phyloP scores from a whole-genome alignment of 2,113 vertebrate species.

The Rostratula benghalensis region DNA sequence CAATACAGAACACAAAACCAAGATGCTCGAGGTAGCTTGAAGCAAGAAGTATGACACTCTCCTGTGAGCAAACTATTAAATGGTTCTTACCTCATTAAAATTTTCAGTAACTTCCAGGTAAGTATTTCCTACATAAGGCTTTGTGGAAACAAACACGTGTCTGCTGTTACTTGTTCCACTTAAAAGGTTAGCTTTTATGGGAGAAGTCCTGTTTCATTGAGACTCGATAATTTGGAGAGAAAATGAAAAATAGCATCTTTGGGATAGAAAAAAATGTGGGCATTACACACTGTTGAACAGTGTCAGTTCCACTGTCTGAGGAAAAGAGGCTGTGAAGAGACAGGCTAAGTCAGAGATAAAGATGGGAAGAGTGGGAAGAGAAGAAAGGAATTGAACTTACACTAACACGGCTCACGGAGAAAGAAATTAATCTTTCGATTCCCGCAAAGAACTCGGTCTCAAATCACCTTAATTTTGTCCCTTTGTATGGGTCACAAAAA shows the following conservation, averaged over 20 bases:
- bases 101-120: neutral
- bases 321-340: neutral
- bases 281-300: neutral
- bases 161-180: neutral
- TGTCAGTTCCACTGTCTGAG: neutral
- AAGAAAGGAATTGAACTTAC: neutral
- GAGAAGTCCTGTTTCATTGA: neutral
- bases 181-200: neutral
- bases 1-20: neutral
- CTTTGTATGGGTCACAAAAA: neutral
- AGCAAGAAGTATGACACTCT: neutral
- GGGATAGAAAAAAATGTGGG: neutral
- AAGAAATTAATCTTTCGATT: neutral
- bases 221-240: neutral
- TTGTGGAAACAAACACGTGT: neutral
- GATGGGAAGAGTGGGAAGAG: neutral
- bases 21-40: neutral
- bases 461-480: neutral
- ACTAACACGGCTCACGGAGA: fast-evolving
- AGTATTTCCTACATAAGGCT: neutral
- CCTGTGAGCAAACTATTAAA: neutral
- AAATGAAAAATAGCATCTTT: neutral
- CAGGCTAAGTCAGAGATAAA: neutral
- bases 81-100: neutral
- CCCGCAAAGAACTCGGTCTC: neutral